phyloP scores from a whole-genome alignment of 2,797 vertebrate genomes.

The Danio aesculapii region DNA sequence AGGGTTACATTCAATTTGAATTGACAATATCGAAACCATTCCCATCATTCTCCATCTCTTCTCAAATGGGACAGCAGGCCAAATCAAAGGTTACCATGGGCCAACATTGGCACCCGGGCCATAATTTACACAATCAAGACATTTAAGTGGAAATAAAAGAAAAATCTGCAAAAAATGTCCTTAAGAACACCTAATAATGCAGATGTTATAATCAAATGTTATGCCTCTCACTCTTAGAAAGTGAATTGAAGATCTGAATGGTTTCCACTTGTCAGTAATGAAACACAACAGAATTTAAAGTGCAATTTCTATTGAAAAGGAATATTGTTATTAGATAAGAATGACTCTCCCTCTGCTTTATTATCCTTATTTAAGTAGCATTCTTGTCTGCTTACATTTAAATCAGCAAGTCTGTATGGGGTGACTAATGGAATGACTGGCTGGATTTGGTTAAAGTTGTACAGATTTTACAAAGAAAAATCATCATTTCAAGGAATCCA shows the following conservation, averaged over 20 bases:
- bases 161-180: conserved; percentile 33
- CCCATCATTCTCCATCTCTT: too few relatives aligned
- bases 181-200: conserved; percentile 22
- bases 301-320: conserved; percentile 2
- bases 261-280: conserved; percentile 9
- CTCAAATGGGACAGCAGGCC: too few relatives aligned
- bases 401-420: conserved; percentile 17
- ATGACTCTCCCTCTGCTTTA: conserved; percentile 13
- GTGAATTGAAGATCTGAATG: conserved; percentile 32
- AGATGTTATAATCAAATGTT: conserved; percentile 23
- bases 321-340: conserved; percentile 8
- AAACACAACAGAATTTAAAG: conserved; percentile 19
- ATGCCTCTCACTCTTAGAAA: conserved; percentile 26
- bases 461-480: background rate
- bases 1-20: too few relatives aligned
- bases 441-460: background rate
- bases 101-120: too few relatives aligned
- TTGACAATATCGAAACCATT: too few relatives aligned
- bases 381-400: conserved; percentile 33
- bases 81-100: too few relatives aligned
- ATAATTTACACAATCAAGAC: background rate
- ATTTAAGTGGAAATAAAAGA: background rate
- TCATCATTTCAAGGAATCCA: background rate
- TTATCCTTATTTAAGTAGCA: conserved; percentile 44
- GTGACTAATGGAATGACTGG: conserved; percentile 27